A percentile compares a stretch with the other conserved stretches of the same genome.
Conservation (phyloP, 2,113 vertebrate genomes). For the Megaceryle maxima region DNA sequence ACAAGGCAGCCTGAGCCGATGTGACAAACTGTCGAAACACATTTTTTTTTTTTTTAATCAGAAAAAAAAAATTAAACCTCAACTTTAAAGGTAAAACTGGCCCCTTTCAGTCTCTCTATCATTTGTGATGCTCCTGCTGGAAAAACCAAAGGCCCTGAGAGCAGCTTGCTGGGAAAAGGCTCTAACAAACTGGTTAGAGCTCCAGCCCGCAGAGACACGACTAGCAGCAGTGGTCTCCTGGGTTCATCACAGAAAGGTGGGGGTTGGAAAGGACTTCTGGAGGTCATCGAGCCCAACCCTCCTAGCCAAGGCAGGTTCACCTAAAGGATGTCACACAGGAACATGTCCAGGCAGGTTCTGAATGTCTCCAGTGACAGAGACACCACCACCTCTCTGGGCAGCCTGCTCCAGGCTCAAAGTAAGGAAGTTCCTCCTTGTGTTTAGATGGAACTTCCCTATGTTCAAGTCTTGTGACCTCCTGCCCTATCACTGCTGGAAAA, state of each 20-base stretch:
- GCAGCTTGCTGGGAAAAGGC: background rate
- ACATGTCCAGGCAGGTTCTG: too few relatives aligned
- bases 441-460: too few relatives aligned
- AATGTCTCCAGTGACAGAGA: too few relatives aligned
- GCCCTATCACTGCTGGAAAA: too few relatives aligned
- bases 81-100: slow-evolving; percentile 38
- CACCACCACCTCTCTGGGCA: too few relatives aligned
- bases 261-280: too few relatives aligned
- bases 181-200: background rate
- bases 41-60: slow-evolving; percentile 61
- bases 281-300: too few relatives aligned
- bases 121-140: background rate
- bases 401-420: too few relatives aligned
- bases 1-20: slow-evolving; percentile 53
- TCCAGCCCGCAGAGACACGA: background rate
- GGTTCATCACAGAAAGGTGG: background rate
- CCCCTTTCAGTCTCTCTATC: background rate
- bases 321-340: too few relatives aligned
- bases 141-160: background rate
- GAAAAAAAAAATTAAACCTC: slow-evolving; percentile 47
- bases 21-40: slow-evolving; percentile 68
- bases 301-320: too few relatives aligned
- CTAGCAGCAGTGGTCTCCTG: background rate
- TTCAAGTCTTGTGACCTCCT: too few relatives aligned
- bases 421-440: too few relatives aligned